A percentile compares a stretch with the other conserved stretches of the same genome.
Conservation (phyloP, 2,888 invertebrate species). For the Cryptus armator region DNA sequence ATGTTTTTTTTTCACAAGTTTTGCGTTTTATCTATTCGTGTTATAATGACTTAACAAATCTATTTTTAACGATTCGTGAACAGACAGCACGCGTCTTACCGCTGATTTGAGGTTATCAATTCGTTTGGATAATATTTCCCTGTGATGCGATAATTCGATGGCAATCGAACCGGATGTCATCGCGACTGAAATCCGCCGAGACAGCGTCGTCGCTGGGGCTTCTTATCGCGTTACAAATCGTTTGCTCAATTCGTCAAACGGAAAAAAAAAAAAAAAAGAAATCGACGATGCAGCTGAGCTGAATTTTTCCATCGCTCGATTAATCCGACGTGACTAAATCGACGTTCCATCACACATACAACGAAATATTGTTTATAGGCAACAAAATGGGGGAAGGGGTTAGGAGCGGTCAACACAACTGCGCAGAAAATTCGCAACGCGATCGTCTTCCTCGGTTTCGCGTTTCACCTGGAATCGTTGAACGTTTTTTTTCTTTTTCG, state of each 20-base stretch:
- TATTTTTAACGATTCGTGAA: too few species aligned
- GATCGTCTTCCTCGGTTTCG: conserved; percentile 56
- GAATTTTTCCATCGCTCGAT: conserved; percentile 7
- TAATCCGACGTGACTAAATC: conserved; percentile 18
- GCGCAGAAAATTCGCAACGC: conserved; percentile 39
- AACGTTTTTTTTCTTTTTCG: not conserved
- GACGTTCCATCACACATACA: conserved; percentile 8
- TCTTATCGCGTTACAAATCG: not conserved
- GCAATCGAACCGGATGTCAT: too few species aligned
- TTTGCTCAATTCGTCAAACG: not conserved
- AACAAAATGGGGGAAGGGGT: not conserved
- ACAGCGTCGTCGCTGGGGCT: not conserved
- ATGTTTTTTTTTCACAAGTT: too few species aligned
- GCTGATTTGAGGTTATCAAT: too few species aligned
- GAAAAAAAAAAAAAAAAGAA: not conserved
- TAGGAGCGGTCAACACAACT: conserved; percentile 16
- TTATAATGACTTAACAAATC: too few species aligned
- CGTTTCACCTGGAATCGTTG: conserved; percentile 55
- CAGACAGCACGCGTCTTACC: too few species aligned
- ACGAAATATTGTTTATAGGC: conserved; percentile 29
- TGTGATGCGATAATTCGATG: too few species aligned
- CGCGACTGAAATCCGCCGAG: too few species aligned
- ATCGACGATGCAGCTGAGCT: conserved; percentile 12
- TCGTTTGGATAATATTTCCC: too few species aligned
- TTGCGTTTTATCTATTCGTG: too few species aligned